A percentile compares a stretch with the other conserved stretches of the same genome.
These are phyloP conservation scores for Thryonomys swinderianus DNA, from an alignment of 2,113 vertebrate species.

Conservation along the genomic window DNA sequence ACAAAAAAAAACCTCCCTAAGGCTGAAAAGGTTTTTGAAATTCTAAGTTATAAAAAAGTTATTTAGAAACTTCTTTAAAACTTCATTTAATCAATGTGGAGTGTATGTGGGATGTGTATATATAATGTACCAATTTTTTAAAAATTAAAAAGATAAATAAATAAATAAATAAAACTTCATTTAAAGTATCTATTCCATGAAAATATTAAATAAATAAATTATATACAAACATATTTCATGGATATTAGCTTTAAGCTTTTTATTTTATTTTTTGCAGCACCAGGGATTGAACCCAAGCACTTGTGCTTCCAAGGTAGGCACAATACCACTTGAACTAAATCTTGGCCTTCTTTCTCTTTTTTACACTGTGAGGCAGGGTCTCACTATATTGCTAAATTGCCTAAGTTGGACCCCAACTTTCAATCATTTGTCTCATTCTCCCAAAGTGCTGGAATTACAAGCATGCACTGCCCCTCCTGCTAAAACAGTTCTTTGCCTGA, in stretches of 20 bases:
- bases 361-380: neutral
- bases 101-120: no score
- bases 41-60: neutral
- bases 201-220: neutral
- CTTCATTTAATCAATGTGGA: slow-evolving; percentile 22
- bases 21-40: neutral
- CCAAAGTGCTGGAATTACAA: neutral
- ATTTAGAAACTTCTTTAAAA: neutral
- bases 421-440: neutral
- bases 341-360: neutral
- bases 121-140: no score
- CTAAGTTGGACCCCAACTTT: neutral
- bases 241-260: neutral
- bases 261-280: neutral
- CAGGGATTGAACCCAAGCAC: neutral
- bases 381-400: neutral
- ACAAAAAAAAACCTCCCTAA: slow-evolving; percentile 20
- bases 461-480: neutral
- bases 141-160: no score
- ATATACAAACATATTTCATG: neutral
- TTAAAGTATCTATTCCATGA: slow-evolving; percentile 14
- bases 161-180: slow-evolving; percentile 1
- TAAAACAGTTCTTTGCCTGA: neutral
- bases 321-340: neutral
- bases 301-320: neutral